These are phyloP conservation scores for Isoperla grammatica DNA, from an alignment of 2,888 invertebrate genomes.

Conservation along the genomic window DNA sequence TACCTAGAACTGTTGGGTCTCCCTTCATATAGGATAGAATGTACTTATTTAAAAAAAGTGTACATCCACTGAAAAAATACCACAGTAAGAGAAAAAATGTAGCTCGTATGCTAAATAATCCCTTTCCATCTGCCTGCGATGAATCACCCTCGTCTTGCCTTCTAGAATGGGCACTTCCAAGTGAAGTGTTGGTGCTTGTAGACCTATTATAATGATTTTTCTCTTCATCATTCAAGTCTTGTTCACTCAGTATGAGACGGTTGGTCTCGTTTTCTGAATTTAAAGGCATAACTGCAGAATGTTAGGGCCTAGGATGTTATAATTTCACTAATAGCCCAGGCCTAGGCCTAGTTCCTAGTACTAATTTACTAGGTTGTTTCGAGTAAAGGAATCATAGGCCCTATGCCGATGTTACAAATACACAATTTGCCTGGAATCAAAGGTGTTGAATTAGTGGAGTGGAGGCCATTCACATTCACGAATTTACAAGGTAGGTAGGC, in stretches of 20 bases:
- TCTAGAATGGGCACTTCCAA: constrained; percentile 2
- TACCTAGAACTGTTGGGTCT: constrained; percentile 67
- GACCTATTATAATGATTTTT: constrained; percentile 5
- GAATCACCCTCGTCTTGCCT: constrained; percentile 14
- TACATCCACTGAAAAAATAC: constrained; percentile 73
- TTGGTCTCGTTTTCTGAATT: constrained; percentile 6
- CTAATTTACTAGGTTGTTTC: too few species aligned
- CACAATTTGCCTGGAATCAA: too few species aligned
- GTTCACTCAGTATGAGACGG: constrained; percentile 11
- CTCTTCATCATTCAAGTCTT: constrained; percentile 10
- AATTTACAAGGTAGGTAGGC: too few species aligned
- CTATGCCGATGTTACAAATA: too few species aligned
- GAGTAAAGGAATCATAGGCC: too few species aligned
- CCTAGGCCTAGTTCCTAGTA: too few species aligned
- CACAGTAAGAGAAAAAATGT: constrained; percentile 58
- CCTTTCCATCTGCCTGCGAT: constrained; percentile 40
- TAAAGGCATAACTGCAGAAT: constrained; percentile 1
- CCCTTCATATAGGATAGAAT: constrained; percentile 65
- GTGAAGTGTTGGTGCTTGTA: background rate
- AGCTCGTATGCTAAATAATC: constrained; percentile 54
- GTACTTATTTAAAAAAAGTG: constrained; percentile 71
- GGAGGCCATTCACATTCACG: too few species aligned
- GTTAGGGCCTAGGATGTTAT: constrained; percentile 2
- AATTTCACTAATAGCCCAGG: too few species aligned
- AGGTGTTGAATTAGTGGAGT: too few species aligned